Percentiles rank a stretch among this genome's conserved stretches.
Conservation (phyloP, 2,797 vertebrate genomes). For the Arctocebus calabarensis region DNA sequence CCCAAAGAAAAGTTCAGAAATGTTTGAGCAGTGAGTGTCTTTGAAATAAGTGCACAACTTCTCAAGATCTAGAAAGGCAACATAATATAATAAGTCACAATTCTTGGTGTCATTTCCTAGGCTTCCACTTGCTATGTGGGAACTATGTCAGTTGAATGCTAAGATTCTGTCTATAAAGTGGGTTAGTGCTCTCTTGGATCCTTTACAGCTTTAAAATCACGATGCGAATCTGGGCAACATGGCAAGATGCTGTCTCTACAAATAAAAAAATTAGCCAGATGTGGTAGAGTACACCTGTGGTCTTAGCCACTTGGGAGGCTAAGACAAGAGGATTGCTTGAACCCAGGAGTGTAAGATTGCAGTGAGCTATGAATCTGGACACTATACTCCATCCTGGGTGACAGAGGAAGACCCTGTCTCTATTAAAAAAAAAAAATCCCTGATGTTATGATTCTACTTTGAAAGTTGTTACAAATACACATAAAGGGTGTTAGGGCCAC, state of each 20-base stretch:
- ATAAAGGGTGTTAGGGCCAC: not conserved
- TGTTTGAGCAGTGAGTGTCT: not conserved
- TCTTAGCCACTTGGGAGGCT: not conserved
- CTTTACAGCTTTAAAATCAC: not conserved
- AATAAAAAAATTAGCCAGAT: not conserved
- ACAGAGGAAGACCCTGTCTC: not conserved
- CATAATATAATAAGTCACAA: not conserved
- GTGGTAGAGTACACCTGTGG: not conserved
- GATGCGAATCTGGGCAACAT: not conserved
- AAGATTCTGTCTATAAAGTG: not conserved
- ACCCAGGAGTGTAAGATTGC: not conserved
- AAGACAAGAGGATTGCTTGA: not conserved
- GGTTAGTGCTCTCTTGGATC: not conserved
- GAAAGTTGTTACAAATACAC: not conserved
- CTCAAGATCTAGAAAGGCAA: not conserved
- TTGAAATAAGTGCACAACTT: constrained; percentile 47
- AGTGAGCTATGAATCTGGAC: not conserved
- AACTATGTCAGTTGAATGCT: not conserved
- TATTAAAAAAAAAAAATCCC: not conserved
- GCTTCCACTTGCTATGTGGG: not conserved
- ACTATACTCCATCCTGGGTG: not conserved
- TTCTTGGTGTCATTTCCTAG: not conserved
- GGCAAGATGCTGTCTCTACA: not conserved
- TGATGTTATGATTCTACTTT: not conserved
- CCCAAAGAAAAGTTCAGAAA: not conserved